Conservation (phyloP, 2,113 vertebrate species). For the Cryptomyrus ogoouensis region DNA sequence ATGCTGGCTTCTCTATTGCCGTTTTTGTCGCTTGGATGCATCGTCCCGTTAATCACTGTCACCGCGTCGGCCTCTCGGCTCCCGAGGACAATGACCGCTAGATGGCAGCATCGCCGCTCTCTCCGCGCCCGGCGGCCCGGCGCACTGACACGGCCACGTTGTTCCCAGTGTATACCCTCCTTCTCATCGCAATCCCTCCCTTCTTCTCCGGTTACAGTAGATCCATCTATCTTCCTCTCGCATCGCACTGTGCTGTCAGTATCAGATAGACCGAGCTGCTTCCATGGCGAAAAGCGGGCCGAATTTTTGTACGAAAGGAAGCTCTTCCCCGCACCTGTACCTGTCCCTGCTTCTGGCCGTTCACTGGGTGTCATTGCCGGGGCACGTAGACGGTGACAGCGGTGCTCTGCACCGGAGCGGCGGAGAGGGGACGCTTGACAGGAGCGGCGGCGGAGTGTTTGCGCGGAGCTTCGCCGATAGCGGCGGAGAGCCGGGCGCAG, state of each 20-base stretch:
- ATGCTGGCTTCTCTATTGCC: background rate
- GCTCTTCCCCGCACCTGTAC: constrained; percentile 49
- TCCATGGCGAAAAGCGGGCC: constrained; percentile 64
- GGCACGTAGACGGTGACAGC: constrained; percentile 51
- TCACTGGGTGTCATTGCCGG: constrained; percentile 53
- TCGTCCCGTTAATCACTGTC: background rate
- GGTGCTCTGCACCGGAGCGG: constrained; percentile 46
- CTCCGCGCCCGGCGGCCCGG: constrained; percentile 36
- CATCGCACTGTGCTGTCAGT: constrained; percentile 57
- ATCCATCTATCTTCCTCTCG: constrained; percentile 56
- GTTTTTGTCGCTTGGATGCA: background rate
- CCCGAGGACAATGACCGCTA: constrained; percentile 41
- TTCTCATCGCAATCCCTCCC: constrained; percentile 51
- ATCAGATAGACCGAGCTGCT: constrained; percentile 47
- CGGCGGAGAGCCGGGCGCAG: constrained; percentile 27
- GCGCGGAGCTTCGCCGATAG: constrained; percentile 33
- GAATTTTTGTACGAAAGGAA: constrained; percentile 44
- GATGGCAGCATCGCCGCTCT: constrained; percentile 60
- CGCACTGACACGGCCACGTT: constrained; percentile 54
- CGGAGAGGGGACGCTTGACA: constrained; percentile 42
- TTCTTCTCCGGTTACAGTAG: constrained; percentile 48
- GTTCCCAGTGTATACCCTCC: constrained; percentile 53
- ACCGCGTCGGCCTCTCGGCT: background rate
- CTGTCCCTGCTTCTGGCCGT: constrained; percentile 41
- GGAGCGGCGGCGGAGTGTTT: constrained; percentile 34